Evolutionary conservation across 2,797 vertebrate genomes (phyloP), one percentile per base, ranked within the genome.

Genomic region (Florisuga fusca): DNA sequence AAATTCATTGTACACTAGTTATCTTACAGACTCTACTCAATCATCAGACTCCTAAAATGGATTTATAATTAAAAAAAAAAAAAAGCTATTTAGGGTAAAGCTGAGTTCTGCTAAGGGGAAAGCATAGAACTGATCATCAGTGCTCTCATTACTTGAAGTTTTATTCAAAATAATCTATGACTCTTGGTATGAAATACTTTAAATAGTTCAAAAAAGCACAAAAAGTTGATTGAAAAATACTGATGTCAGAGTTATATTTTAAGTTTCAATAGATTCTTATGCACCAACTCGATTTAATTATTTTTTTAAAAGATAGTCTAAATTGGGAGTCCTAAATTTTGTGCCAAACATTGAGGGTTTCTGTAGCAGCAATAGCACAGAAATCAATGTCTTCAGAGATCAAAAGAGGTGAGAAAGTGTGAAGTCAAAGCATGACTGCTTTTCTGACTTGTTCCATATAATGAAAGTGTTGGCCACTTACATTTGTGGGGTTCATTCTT

Each of bases 11-110:
- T 87, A 45, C 6, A 4, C 14, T 41, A 64, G 31, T 91, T 93
- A 64, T 92, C 50, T 59, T 79, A 46, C 12, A 76, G 77, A 53
- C 53, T 88, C 16, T 58, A 45, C 41, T 51, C 41, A 71, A 63
- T 79, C 83, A 84, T 94, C 41, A 71, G 20, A 77, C 74, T 94
- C 58, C n/a, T 71, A 89, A 87, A 93, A 76, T 31, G 74, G 41
- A 85, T 74, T 82, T 93, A 43, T 86, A 34, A 41, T 57, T 59
- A 80, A 55, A 88, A 87, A 41, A 41, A 41, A 41, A 41, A 41
- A 41, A 76, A 81, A 38, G 66, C 81, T 92, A 72, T 92, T 93
- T 79, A 43, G 83, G 90, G 91, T 77, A 95, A 51, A 73, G 85
- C 62, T 94, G 86, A 88, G 9, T 81, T 90, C 29, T 84, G 20